Base-by-base conservation (phyloP, 2,113 vertebrate genomes). In the Vanacampus margaritifer region DNA sequence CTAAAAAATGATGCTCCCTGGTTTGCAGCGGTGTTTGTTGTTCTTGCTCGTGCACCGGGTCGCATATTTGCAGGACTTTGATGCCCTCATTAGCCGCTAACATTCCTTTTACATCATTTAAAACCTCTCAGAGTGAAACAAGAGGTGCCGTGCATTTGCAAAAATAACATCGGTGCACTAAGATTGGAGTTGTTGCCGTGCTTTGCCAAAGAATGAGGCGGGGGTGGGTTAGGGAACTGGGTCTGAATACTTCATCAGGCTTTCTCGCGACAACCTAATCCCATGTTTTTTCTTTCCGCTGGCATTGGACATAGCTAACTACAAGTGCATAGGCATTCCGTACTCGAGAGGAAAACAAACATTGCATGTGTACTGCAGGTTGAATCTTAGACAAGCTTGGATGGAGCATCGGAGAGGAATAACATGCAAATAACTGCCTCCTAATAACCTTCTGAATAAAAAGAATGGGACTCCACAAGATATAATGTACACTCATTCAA, bases 11-110 rank as follows among this genome's bases (percentile, higher is more conserved):
- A 72, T 69, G 67, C 57, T 45, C 24, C 32, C 26, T 3, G 23
- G 64, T 68, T 79, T 69, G 59, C 51, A 58, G 81, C 78, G 73
- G 68, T 72, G 78, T 84, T 70, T 64, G 62, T 35, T 56, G 72
- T 74, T 74, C 13, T 35, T 1, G 1, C 75, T 76, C 6, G 36
- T 19, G 14, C 26, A 5, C 6, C 13, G 35, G 36, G 58, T 13
- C 21, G 19, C 11, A 14, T n/a, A 61, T 11, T 61, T 0, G 59
- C 59, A 14, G n/a, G 36, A 41, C 60, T 51, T 51, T 23, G 48
- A 23, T 2, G 48, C 21, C 8, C 48, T 62, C 37, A 43, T 62
- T 43, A 43, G 60, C 39, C 39, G 13, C 6, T 1, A 7, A n/a
- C 37, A 14, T 62, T 62, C 60, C 60, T 43, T 23, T 26, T 41